phyloP scores from a whole-genome alignment of 2,888 invertebrate species.

The Nephrotoma appendiculata region DNA sequence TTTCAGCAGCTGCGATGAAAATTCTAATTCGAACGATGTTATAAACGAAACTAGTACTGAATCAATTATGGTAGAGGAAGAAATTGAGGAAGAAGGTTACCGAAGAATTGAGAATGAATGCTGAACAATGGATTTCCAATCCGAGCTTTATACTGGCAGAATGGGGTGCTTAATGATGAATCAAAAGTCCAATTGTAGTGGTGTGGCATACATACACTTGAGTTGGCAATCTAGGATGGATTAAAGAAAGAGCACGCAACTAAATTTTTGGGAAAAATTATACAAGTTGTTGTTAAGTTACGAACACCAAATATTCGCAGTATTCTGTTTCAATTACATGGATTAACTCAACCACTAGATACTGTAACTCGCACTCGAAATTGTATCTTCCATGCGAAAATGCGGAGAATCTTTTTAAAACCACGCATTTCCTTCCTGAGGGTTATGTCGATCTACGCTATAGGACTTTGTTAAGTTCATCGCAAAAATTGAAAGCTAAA shows the following conservation, averaged over 20 bases:
- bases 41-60: not conserved
- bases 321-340: no score
- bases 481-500: not conserved
- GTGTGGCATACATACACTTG: not conserved
- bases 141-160: not conserved
- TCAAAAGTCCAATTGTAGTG: not conserved
- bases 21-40: no score
- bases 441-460: no score
- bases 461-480: no score
- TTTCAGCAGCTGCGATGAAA: no score
- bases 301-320: no score
- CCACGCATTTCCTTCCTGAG: no score
- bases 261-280: not conserved
- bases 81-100: no score
- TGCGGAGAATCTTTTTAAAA: no score
- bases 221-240: conserved; percentile 2
- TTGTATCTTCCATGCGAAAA: not conserved
- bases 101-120: no score
- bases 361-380: not conserved
- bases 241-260: not conserved
- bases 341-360: no score
- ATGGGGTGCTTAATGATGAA: not conserved
- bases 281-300: not conserved
- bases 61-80: not conserved
- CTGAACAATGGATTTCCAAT: not conserved